phyloP scores from a whole-genome alignment of 1,140 invertebrate genomes.

The Holotrichia oblita region DNA sequence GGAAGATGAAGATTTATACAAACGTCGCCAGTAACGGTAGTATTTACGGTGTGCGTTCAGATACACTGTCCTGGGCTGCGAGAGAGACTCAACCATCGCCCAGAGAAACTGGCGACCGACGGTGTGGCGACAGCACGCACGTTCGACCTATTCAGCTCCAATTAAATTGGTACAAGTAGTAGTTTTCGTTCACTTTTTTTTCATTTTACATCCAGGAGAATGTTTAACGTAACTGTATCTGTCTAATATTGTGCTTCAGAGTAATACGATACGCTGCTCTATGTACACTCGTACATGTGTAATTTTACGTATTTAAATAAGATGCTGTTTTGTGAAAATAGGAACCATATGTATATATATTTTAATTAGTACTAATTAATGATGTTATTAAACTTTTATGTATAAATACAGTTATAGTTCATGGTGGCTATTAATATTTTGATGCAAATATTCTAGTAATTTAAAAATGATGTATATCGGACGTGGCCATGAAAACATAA shows the following conservation, averaged over 20 bases:
- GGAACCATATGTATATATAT: too few relatives aligned
- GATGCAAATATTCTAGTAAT: too few relatives aligned
- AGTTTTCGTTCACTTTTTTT: slow-evolving; percentile 14
- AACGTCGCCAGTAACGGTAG: slow-evolving; percentile 14
- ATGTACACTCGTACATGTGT: not conserved
- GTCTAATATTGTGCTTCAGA: slow-evolving; percentile 7
- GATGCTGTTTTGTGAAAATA: not conserved
- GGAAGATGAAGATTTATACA: slow-evolving; percentile 23
- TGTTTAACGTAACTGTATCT: slow-evolving; percentile 23
- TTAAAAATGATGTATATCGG: too few relatives aligned
- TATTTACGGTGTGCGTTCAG: slow-evolving; percentile 22
- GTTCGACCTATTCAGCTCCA: slow-evolving; percentile 30
- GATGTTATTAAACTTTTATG: too few relatives aligned
- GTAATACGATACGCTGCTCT: slow-evolving; percentile 16
- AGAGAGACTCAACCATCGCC: slow-evolving; percentile 4
- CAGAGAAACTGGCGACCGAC: slow-evolving; percentile 8
- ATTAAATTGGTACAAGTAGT: slow-evolving; percentile 30
- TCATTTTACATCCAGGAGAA: not conserved
- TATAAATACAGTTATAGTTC: too few relatives aligned
- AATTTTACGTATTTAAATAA: not conserved
- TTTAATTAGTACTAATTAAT: too few relatives aligned
- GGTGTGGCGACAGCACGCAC: slow-evolving; percentile 11
- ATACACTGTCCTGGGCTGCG: not conserved
- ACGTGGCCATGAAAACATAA: too few relatives aligned
- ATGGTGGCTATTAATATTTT: too few relatives aligned